Evolutionary conservation across 2,888 invertebrate species (phyloP).

Genomic region (Drosophila ezoana): DNA sequence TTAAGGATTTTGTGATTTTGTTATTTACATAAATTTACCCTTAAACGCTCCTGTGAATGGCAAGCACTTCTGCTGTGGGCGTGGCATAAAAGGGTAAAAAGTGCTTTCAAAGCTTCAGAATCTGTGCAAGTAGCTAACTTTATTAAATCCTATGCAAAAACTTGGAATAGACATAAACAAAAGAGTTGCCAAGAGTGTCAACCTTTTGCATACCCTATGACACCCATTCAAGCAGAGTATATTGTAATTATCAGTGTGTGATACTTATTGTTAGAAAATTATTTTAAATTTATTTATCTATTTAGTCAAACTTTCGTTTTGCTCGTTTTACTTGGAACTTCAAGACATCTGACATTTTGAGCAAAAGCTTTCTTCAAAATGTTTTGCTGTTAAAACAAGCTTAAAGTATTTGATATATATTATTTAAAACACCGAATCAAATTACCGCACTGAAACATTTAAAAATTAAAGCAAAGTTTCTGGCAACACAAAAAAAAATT

Average conservation of each 20-base stretch:
- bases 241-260: no score
- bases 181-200: no score
- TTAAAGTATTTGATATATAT: not conserved
- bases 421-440: not conserved
- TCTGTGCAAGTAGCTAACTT: constrained; percentile 25
- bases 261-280: no score
- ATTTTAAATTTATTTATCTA: no score
- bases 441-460: not conserved
- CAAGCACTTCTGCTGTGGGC: constrained; percentile 19
- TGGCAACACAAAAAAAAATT: not conserved
- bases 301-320: no score
- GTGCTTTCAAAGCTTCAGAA: constrained; percentile 28
- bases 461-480: constrained; percentile 3
- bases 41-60: constrained; percentile 38
- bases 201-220: no score
- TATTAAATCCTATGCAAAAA: constrained; percentile 44
- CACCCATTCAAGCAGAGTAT: no score
- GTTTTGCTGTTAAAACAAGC: not conserved
- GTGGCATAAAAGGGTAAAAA: constrained; percentile 18
- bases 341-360: no score
- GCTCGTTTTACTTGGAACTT: no score
- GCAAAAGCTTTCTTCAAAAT: no score
- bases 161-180: constrained; percentile 8
- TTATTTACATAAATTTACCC: constrained; percentile 76
- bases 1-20: constrained; percentile 78